These are phyloP conservation scores for Chionis minor DNA, from an alignment of 2,113 vertebrate genomes.

Conservation along the genomic window DNA sequence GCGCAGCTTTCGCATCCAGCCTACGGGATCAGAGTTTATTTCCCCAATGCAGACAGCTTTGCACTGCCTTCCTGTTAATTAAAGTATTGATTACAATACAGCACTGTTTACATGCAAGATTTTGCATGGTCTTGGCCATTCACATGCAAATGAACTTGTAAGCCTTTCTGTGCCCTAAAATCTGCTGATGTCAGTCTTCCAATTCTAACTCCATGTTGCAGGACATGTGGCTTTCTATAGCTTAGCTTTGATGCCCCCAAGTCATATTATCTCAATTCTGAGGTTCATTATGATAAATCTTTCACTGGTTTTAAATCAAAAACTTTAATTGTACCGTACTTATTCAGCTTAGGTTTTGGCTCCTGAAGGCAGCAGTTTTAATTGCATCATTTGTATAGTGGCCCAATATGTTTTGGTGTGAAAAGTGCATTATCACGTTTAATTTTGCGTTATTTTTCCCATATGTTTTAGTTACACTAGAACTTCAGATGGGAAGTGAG, in stretches of 20 bases:
- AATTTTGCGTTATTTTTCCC: conserved; percentile 66
- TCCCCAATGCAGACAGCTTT: conserved; percentile 68
- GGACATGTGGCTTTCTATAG: conserved; percentile 66
- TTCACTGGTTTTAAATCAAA: conserved; percentile 57
- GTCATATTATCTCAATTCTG: conserved; percentile 57
- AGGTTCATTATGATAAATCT: conserved; percentile 63
- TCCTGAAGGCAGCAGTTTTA: conserved; percentile 62
- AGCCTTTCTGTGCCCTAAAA: conserved; percentile 66
- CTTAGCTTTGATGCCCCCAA: conserved; percentile 63
- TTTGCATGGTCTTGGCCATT: conserved; percentile 65
- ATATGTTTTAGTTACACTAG: conserved; percentile 64
- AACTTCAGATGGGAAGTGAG: conserved; percentile 43
- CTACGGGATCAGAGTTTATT: conserved; percentile 65
- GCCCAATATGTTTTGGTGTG: conserved; percentile 66
- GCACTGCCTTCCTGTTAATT: conserved; percentile 65
- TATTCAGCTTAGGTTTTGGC: conserved; percentile 55
- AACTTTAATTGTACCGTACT: conserved; percentile 59
- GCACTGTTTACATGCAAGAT: conserved; percentile 65
- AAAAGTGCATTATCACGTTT: conserved; percentile 57
- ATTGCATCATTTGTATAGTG: conserved; percentile 66
- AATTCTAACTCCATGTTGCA: conserved; percentile 39
- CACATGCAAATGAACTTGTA: conserved; percentile 66
- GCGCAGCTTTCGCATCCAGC: not conserved
- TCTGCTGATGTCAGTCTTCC: conserved; percentile 68
- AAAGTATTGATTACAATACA: conserved; percentile 70